Evolutionary conservation across 2,888 invertebrate species (phyloP), one percentile per base, ranked within the genome.

Genomic region (Leptopilina myrica): DNA sequence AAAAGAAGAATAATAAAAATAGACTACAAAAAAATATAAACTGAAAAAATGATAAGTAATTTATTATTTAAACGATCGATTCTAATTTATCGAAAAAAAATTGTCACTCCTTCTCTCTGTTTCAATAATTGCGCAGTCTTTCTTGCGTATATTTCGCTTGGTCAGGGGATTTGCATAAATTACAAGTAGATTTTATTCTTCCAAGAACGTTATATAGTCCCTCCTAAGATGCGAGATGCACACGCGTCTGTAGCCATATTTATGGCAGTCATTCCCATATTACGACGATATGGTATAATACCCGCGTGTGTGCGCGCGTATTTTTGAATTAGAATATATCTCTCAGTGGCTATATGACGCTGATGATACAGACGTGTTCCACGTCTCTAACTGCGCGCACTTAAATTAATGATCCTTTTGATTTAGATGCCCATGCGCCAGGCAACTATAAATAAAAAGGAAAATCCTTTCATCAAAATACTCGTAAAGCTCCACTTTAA

Each of bases 81-180:
- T 49, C 11, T 49, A 49, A 49, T 49, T 49, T 11, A 9, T 12
- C 11, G 49, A 49, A 49, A 49, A 12, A 49, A 9, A 11, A 9
- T 9, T 49, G 49, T 11, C 49, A 11, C 20, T 62, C 20, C 5
- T 33, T 62, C 15, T 20, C 15, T 62, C 14, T 59, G 15, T 59
- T 15, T 15, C 12, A 53, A 56, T 53, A n/a, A 11, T 14, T 14
- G 33, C 3, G 33, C 5, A 20, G 14, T 86, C 85, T 86, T 82
- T 81, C 81, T 82, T 83, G 80, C 81, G 82, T 80, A 81, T 80
- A 81, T 81, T 84, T 84, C 81, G 78, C 79, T 82, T 81, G 81
- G 80, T 78, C 59, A 78, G 77, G 81, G 90, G 91, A 91, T 91
- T 91, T 91, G 90, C 91, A 91, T 91, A 91, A 88, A 91, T 91